Percentiles rank a stretch among this genome's conserved stretches.
Conservation (phyloP, 1,140 invertebrate genomes). For the Lepidurus apus region DNA sequence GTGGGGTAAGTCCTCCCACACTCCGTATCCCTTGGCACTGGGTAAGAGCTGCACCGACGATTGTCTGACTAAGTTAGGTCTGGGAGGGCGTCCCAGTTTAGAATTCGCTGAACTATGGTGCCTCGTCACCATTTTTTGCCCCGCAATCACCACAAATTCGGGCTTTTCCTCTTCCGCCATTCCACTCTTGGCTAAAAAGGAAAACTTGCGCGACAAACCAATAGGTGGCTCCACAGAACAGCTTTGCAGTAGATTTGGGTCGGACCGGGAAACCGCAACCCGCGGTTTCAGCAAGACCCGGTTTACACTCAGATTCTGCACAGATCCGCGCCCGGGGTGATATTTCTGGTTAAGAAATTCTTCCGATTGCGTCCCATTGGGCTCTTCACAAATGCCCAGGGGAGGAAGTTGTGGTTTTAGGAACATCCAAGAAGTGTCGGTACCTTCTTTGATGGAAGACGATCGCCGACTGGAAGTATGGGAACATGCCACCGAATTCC, state of each 20-base stretch:
- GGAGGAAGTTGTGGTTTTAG: constrained; percentile 13
- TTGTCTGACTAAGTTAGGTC: not conserved
- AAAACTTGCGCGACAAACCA: not conserved
- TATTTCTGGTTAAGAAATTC: not conserved
- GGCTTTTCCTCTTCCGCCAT: not conserved
- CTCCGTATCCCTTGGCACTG: constrained; percentile 17
- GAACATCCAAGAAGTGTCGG: constrained; percentile 33
- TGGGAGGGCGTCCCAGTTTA: not conserved
- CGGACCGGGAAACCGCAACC: not conserved
- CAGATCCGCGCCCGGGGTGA: not conserved
- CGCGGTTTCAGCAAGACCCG: not conserved
- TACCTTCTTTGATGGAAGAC: constrained; percentile 29
- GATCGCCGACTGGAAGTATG: constrained; percentile 20
- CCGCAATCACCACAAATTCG: not conserved
- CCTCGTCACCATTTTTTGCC: not conserved
- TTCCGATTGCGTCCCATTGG: not conserved
- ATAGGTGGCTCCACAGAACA: not conserved
- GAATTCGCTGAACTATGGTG: not conserved
- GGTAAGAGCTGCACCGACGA: constrained; percentile 12
- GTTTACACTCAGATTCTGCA: not conserved
- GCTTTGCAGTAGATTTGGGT: constrained; percentile 3
- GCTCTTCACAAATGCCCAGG: not conserved
- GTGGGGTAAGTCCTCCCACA: not conserved
- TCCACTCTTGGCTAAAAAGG: not conserved
- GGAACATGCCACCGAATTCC: not conserved